These are phyloP conservation scores for Drosophila nigricruria DNA, from an alignment of 2,888 invertebrate genomes.

Conservation along the genomic window DNA sequence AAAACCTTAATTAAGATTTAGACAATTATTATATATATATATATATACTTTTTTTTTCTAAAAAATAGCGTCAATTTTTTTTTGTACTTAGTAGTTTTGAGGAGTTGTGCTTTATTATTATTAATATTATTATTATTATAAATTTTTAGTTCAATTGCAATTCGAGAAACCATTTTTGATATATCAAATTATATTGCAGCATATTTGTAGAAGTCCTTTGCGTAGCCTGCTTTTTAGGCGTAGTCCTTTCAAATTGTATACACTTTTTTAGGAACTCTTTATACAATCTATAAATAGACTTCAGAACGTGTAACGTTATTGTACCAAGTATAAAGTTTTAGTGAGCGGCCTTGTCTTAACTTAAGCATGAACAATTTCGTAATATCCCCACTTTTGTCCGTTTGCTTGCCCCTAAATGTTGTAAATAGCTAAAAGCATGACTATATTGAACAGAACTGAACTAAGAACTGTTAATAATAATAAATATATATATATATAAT, in stretches of 20 bases:
- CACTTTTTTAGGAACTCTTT: constrained; percentile 4
- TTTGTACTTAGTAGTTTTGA: constrained; percentile 45
- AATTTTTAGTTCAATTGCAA: constrained; percentile 28
- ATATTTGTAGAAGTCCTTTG: not conserved
- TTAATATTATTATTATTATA: constrained; percentile 10
- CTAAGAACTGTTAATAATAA: constrained; percentile 35
- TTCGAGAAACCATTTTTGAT: constrained; percentile 15
- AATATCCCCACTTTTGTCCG: constrained; percentile 13
- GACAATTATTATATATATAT: constrained; percentile 27
- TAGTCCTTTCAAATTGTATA: not conserved
- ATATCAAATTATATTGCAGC: not conserved
- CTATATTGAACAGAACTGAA: constrained; percentile 49
- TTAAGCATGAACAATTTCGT: constrained; percentile 15
- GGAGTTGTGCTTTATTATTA: constrained; percentile 40
- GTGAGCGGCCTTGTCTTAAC: constrained; percentile 38
- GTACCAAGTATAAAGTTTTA: constrained; percentile 48
- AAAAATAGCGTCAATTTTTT: constrained; percentile 15
- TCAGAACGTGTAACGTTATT: constrained; percentile 55
- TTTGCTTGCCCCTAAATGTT: constrained; percentile 22
- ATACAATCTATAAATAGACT: constrained; percentile 36
- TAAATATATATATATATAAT: constrained; percentile 18
- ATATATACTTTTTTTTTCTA: constrained; percentile 2
- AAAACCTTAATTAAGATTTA: constrained; percentile 43
- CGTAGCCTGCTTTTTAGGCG: constrained; percentile 1
- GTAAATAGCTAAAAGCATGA: constrained; percentile 26